Base-by-base conservation (phyloP, 2,797 vertebrate genomes). In the Fistularia tabacaria region DNA sequence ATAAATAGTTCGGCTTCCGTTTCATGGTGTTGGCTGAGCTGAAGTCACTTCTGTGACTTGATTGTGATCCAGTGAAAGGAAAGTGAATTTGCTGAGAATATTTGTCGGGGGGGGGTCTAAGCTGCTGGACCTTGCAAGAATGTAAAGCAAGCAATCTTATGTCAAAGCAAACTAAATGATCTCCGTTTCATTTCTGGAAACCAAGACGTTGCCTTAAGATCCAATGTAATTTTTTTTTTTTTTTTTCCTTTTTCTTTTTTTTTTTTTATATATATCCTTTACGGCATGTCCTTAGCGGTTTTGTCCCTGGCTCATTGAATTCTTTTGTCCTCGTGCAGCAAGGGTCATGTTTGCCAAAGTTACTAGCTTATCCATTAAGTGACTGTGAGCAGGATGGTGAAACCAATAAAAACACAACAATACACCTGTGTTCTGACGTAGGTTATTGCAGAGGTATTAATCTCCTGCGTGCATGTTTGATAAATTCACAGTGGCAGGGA, bases 281-380 rank as follows among this genome's bases (percentile, higher is more conserved):
- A 46, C 54, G 45, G n/a, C 45, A 54, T 68, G 67, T 72, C 15
- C 51, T 54, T 6, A 3, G 10, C 14, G 4, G 45, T 63, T 62
- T 12, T 57, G 14, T 57, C 43, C 9, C 44, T 51, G 41, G 13
- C 39, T 62, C 9, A 53, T 3, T 43, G 53, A 1, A 15, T 42
- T 8, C 46, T 51, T 53, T 57, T 48, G 54, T 51, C 43, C 5
- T 38, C 55, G 43, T 15, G 15, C 44, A 62, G 49, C 36, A 48
- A 57, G 40, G 65, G 64, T 9, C 25, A 10, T 57, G 37, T 70
- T 62, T 84, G 73, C 83, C 83, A 87, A 86, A 86, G 75, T 74
- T 53, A 38, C 73, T 54, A 57, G 59, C 46, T 66, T 66, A 64
- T 64, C 48, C 54, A 66, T 70, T 64, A 45, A 55, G 37, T 63